Conservation (phyloP, 1,140 invertebrate species). For the Euwallacea fornicatus region DNA sequence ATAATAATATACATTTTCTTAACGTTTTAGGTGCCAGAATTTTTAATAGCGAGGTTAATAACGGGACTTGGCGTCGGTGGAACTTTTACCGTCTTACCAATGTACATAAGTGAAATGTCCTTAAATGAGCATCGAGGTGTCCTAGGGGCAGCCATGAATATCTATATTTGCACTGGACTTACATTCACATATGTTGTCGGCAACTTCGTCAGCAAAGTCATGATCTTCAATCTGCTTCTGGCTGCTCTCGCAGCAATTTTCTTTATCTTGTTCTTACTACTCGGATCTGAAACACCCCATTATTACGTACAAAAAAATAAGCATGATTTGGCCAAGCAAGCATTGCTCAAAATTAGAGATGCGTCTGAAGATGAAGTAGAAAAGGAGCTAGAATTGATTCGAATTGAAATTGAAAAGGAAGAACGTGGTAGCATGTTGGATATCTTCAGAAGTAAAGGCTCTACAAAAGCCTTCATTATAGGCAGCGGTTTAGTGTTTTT, state of each 20-base stretch:
- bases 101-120: constrained; percentile 58
- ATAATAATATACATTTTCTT: not conserved
- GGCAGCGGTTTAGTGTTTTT: constrained; percentile 69
- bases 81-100: constrained; percentile 56
- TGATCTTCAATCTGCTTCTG: constrained; percentile 57
- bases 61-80: constrained; percentile 55
- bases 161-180: constrained; percentile 44
- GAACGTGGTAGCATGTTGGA: constrained; percentile 58
- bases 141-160: constrained; percentile 42
- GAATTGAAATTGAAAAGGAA: constrained; percentile 34
- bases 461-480: constrained; percentile 68
- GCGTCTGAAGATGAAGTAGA: constrained; percentile 58
- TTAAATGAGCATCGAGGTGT: constrained; percentile 47
- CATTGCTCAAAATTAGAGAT: constrained; percentile 63
- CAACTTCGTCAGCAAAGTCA: constrained; percentile 58
- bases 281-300: constrained; percentile 74
- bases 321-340: constrained; percentile 61
- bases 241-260: constrained; percentile 56
- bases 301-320: constrained; percentile 64
- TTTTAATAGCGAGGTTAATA: constrained; percentile 59
- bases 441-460: constrained; percentile 58
- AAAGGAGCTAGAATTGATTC: constrained; percentile 40
- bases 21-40: constrained; percentile 63
- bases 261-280: constrained; percentile 55
- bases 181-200: constrained; percentile 61